phyloP scores from a whole-genome alignment of 2,888 invertebrate species.

The Leptura quadrifasciata region DNA sequence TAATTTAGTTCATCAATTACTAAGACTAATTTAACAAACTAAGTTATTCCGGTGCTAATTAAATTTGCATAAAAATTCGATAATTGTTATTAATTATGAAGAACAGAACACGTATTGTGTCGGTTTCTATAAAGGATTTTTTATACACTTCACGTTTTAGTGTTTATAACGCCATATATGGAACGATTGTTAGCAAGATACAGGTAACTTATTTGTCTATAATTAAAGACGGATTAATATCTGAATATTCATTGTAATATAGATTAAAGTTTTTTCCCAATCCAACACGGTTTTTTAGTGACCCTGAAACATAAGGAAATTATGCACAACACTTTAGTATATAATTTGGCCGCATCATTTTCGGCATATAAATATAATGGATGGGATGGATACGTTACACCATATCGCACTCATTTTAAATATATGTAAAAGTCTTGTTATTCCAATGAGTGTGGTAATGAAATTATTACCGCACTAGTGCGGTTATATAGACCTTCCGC shows the following conservation, averaged over 20 bases:
- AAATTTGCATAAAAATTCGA: slow-evolving; percentile 15
- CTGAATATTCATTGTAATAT: slow-evolving; percentile 4
- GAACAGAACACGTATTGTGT: slow-evolving; percentile 8
- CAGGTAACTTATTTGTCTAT: slow-evolving; percentile 4
- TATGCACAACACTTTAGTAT: not conserved
- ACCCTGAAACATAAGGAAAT: not conserved
- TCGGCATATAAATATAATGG: not conserved
- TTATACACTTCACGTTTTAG: not conserved
- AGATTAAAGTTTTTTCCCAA: not conserved
- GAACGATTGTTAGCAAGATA: not conserved
- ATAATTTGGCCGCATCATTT: not conserved
- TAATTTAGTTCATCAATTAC: slow-evolving; percentile 19
- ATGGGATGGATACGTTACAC: too few relatives aligned
- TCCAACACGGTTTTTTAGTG: not conserved
- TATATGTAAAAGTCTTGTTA: too few relatives aligned
- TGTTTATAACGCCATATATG: not conserved
- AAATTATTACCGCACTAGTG: too few relatives aligned
- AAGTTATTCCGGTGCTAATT: slow-evolving; percentile 17
- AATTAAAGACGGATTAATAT: slow-evolving; percentile 7
- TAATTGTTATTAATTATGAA: slow-evolving; percentile 27
- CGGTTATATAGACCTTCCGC: too few relatives aligned
- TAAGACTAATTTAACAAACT: not conserved
- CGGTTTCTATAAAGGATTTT: not conserved
- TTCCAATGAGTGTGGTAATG: too few relatives aligned
- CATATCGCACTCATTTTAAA: too few relatives aligned